phyloP scores from a whole-genome alignment of 2,797 vertebrate genomes.

The Diceros bicornis region DNA sequence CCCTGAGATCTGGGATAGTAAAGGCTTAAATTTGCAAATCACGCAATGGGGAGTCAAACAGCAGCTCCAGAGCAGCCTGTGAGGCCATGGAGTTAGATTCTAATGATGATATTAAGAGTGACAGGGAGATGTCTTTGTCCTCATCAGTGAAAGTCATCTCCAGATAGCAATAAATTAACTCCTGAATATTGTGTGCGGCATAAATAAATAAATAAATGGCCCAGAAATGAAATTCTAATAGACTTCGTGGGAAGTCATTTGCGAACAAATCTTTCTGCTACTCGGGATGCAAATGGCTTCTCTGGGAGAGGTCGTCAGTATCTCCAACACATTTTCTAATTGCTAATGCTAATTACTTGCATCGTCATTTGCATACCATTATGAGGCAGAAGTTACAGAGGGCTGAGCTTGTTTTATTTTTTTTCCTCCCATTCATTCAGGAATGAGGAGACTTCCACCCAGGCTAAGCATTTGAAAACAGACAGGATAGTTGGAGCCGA shows the following conservation, averaged over 20 bases:
- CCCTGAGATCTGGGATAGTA: no score
- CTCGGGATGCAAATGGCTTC: slow-evolving; percentile 31
- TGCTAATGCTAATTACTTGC: slow-evolving; percentile 72
- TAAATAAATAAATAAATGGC: slow-evolving; percentile 32
- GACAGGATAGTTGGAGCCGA: no score
- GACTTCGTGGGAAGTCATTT: slow-evolving; percentile 66
- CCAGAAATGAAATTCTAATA: slow-evolving; percentile 66
- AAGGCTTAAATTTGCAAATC: neutral
- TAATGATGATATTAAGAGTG: neutral
- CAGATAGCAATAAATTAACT: neutral
- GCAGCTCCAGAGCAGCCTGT: neutral
- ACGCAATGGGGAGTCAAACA: accelerated
- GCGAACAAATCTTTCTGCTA: slow-evolving; percentile 30
- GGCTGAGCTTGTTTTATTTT: neutral
- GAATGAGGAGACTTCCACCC: neutral
- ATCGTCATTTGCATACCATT: slow-evolving; percentile 65
- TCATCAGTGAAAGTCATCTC: neutral
- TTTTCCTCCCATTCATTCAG: neutral
- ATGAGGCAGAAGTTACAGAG: neutral
- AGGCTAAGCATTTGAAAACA: neutral
- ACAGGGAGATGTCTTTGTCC: slow-evolving; percentile 30
- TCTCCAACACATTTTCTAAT: slow-evolving; percentile 62
- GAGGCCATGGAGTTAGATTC: accelerated
- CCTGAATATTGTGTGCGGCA: neutral
- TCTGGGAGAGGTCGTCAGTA: slow-evolving; percentile 20